Evolutionary conservation across 1,140 invertebrate species (phyloP), one percentile per base, ranked within the genome.

Genomic region (Diplogasteroides magnus): DNA sequence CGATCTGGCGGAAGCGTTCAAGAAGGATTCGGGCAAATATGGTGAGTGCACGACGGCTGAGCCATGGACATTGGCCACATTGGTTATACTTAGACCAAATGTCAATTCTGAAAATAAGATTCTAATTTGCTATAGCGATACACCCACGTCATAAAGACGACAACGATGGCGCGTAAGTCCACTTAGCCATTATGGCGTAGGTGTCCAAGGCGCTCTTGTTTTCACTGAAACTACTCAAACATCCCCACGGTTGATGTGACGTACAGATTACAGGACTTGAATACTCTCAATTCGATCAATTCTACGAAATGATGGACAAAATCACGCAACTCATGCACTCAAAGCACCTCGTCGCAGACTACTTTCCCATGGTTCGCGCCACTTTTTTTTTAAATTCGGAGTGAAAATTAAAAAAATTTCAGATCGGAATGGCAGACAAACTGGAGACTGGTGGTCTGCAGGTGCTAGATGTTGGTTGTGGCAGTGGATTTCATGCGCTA

Each of bases 401-500:
- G n/a, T n/a, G n/a, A n/a, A n/a, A n/a, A 48, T 11, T 48, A 19
- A 48, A 6, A 6, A 48, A 11, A 48, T 11, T 19, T 48, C 37
- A 48, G 37, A 48, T 48, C 37, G 37, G 37, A 11, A 48, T 19
- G 37, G 19, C 6, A 6, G 37, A 48, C 6, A 48, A 48, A 19
- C 19, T 48, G 6, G 37, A 48, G 19, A 19, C 37, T 6, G 37
- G 37, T 19, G 67, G 67, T n/a, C n/a, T 68, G 3, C 58, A 60
- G 31, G 61, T 68, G 15, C 32, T 68, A n/a, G 67, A 68, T 31
- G 67, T 68, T 6, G 67, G 67, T 14, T 68, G 67, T 31, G 67
- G 67, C 15, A 26, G 29, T 68, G 67, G 67, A 27, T 62, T 48
- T 23, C 59, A 68, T 31, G 48, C 61, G 2, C 55, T 60, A 1